These are phyloP conservation scores for Poecilus cupreus DNA, from an alignment of 2,888 invertebrate species.

Conservation along the genomic window DNA sequence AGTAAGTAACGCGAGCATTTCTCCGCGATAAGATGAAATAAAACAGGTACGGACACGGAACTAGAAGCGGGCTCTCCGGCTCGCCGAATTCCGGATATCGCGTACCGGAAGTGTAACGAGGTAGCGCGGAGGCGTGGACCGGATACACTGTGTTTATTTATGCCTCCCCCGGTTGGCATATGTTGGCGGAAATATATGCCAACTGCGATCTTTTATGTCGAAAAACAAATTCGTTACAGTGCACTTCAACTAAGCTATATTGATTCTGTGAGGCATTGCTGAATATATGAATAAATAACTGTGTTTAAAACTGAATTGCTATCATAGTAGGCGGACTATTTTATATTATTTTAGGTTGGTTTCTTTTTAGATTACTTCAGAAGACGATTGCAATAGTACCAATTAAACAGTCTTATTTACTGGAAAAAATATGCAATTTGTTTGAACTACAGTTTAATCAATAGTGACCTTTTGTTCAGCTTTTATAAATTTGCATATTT, in stretches of 20 bases:
- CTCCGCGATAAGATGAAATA: constrained; percentile 32
- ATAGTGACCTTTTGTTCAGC: background rate
- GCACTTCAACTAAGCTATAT: constrained; percentile 27
- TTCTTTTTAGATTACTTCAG: background rate
- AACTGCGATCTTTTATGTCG: constrained; percentile 52
- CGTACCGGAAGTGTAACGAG: constrained; percentile 41
- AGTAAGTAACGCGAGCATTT: background rate
- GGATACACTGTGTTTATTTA: constrained; percentile 51
- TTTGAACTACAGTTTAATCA: constrained; percentile 2
- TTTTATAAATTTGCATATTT: background rate
- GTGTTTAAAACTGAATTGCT: background rate
- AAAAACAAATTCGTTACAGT: constrained; percentile 53
- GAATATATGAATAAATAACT: constrained; percentile 52
- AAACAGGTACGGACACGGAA: background rate
- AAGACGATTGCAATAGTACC: background rate
- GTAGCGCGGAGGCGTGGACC: constrained; percentile 34
- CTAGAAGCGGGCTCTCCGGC: background rate
- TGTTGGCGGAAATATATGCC: constrained; percentile 50
- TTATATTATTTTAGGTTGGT: background rate
- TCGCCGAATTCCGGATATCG: constrained; percentile 21
- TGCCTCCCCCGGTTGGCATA: constrained; percentile 52
- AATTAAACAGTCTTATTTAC: background rate
- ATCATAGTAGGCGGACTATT: background rate
- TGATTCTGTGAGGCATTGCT: constrained; percentile 31
- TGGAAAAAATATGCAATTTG: background rate